Evolutionary conservation across 2,113 vertebrate species (phyloP), one percentile per base, ranked within the genome.

Genomic region (Pimephales promelas): DNA sequence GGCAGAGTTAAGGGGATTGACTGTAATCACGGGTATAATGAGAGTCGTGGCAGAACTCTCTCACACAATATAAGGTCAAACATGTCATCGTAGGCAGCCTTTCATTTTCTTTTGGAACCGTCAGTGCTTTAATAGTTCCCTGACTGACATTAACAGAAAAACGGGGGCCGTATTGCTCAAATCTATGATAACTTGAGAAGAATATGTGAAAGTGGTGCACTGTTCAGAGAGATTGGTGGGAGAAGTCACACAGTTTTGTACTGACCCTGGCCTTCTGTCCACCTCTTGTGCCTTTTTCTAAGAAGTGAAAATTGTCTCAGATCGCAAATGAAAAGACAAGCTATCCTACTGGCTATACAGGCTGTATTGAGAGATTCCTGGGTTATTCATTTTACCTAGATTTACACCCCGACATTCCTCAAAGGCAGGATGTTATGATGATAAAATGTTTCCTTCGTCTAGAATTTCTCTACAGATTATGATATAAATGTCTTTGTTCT

Each of bases 71-170:
- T 88, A 85, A 88, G 84, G 86, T 83, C 87, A 83, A 85, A 84
- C 61, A 74, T 82, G 85, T 83, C 86, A 68, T 76, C 64, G 57
- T 31, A 82, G 85, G 84, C 84, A 86, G 87, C 64, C 86, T 86
- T 87, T 87, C 77, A 83, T 86, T 88, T 88, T 87, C 85, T 80
- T 64, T 80, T 71, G 77, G 76, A 85, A 52, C 43, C 34, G 83
- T 79, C 70, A 72, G 66, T 73, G 71, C 82, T 83, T 87, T 86
- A 87, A 86, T 89, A 86, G 82, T 84, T 87, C 77, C 80, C 26
- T 86, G 82, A 90, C 64, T 88, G 87, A 87, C 89, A 88, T 81
- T 86, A 84, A 84, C 74, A 88, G 73, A 85, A 80, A 89, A 88
- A 76, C 61, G 22, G 52, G 22, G 61, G 86, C 79, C 75, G 71